Evolutionary conservation across 2,797 vertebrate genomes (phyloP).

Genomic region (Spondyliosoma cantharus): DNA sequence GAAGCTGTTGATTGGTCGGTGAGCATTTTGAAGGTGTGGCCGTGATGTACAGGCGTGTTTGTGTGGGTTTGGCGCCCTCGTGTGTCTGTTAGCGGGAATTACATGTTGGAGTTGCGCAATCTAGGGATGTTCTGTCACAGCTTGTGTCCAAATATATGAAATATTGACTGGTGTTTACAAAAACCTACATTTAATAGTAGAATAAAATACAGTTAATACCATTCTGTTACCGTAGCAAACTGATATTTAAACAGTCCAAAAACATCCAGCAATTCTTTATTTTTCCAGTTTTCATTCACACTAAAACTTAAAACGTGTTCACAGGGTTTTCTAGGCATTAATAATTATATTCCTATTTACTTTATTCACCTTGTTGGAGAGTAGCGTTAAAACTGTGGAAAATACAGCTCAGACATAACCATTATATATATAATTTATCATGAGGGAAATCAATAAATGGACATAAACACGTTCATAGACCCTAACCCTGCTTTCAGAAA

Average conservation of each 20-base stretch:
- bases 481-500: constrained; percentile 1
- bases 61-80: neutral
- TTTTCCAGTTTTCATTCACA: neutral
- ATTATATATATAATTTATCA: constrained; percentile 1
- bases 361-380: neutral
- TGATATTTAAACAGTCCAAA: neutral
- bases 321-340: neutral
- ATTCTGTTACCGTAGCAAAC: no score
- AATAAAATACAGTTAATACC: neutral
- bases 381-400: neutral
- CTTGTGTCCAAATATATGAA: neutral
- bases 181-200: no score
- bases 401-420: neutral
- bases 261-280: neutral
- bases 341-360: neutral
- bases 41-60: no score
- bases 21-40: constrained; percentile 6
- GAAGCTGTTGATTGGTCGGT: constrained; percentile 34
- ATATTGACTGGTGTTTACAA: no score
- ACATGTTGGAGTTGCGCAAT: neutral
- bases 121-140: neutral
- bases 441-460: neutral
- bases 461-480: neutral
- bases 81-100: neutral
- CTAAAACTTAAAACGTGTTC: neutral